Percentiles rank a stretch among this genome's conserved stretches.
Evolutionary conservation across 2,888 invertebrate species (phyloP).

Genomic region (Nomada hirtipes): DNA sequence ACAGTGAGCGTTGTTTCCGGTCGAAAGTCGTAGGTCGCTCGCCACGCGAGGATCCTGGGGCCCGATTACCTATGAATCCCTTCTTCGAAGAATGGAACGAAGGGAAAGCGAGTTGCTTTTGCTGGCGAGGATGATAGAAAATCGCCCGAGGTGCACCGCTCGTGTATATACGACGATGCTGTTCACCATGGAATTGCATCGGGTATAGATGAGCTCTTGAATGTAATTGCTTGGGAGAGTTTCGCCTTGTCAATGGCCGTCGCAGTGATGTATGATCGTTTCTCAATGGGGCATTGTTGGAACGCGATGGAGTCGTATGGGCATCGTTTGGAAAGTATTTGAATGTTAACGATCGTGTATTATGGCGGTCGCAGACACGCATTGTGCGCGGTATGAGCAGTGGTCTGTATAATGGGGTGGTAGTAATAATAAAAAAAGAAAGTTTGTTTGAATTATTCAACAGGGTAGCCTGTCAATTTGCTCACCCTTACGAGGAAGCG

Average conservation of each 20-base stretch:
- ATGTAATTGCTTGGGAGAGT: constrained; percentile 26
- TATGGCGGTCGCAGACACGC: neutral
- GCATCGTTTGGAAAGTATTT: constrained; percentile 5
- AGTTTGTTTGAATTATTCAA: too few relatives aligned
- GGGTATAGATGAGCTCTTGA: neutral
- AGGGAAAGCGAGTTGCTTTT: constrained; percentile 22
- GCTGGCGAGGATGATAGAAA: constrained; percentile 24
- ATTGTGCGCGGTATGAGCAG: too few relatives aligned
- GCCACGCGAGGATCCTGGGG: constrained; percentile 35
- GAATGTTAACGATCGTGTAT: constrained; percentile 3
- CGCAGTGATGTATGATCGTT: constrained; percentile 22
- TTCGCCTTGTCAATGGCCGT: constrained; percentile 22
- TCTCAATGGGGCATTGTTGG: constrained; percentile 23
- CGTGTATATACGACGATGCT: neutral
- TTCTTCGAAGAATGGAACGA: constrained; percentile 4
- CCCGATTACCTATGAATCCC: constrained; percentile 13
- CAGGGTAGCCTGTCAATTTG: too few relatives aligned
- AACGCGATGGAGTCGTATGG: constrained; percentile 2
- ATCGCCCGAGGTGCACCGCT: constrained; percentile 12
- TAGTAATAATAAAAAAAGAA: too few relatives aligned
- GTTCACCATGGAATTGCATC: constrained; percentile 8
- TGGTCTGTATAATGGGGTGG: too few relatives aligned
- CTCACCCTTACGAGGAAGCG: too few relatives aligned
- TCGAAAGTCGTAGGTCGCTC: constrained; percentile 47
- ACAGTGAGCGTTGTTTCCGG: constrained; percentile 58